Base-by-base conservation (phyloP, 2,797 vertebrate genomes). In the Cyclura pinguis region DNA sequence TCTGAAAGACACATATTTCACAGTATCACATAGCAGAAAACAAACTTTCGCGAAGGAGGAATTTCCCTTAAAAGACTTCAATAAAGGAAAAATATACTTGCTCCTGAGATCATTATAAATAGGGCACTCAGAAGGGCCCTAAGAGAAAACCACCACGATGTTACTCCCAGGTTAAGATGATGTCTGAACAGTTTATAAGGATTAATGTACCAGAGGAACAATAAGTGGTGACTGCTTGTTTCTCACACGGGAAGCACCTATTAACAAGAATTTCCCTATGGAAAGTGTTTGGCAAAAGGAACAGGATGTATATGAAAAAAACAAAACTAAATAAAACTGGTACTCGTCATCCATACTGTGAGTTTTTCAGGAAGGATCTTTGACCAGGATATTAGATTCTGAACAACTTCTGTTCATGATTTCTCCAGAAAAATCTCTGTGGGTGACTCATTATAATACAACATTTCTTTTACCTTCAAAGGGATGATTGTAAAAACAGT, bases 351-450 rank as follows among this genome's bases (percentile, higher is more conserved):
- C 52, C n/a, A 80, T 6, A 81, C 32, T 29, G 7, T 55, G 16
- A n/a, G 42, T 86, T 76, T 38, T 62, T 59, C 24, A 29, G 32
- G 50, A 86, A 67, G 27, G 57, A 27, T 59, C 6, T 86, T 52
- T 27, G 52, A 57, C 3, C 7, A 3, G 55, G 73, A 42, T 77
- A 42, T 20, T 76, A 35, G 52, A 59, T 86, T 42, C 52, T 29
- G 57, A 76, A 57, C 35, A 76, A 6, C 6, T 47, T 77, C 72
- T 42, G 35, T 86, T 62, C 7, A 29, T 47, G 73, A 55, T 42
- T 27, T 59, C n/a, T 38, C 64, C 64, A 84, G 38, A 84, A 84
- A 50, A 84, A 84, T 86, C 35, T 73, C 57, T 42, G 24, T 86
- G n/a, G 22, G 29, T 42, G 22, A 59, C 50, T 55, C 52, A 57